Evolutionary conservation across 2,888 invertebrate species (phyloP), one percentile per base, ranked within the genome.

Genomic region (Euzetes globulus): DNA sequence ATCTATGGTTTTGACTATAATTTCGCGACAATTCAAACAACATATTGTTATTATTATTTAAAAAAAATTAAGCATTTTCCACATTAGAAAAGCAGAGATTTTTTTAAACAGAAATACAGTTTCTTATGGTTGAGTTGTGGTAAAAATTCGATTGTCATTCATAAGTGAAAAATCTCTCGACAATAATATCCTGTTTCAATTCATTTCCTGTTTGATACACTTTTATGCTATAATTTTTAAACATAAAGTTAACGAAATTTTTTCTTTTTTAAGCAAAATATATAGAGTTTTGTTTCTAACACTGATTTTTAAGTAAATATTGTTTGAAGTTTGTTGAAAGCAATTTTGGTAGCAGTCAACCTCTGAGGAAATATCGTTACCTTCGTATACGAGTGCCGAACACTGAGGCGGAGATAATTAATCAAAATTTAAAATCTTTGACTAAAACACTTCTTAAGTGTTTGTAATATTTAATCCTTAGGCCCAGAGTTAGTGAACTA

Each of bases 191-290:
- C 68, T 68, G 68, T 68, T 68, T 68, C 22, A 68, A 45, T 45
- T 68, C 45, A 68, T 68, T 68, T 68, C 68, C 68, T 22, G 68
- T 68, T 68, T 41, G 41, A 68, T 68, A 68, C 41, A 41, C 68
- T 19, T 68, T 68, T 60, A 27, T 29, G 15, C 19, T 22, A 68
- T 41, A 41, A 19, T 68, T 68, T 6, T 41, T n/a, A 41, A n/a
- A 41, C 45, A 68, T 15, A 68, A 45, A 37, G 15, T 13, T 11
- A n/a, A 27, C 13, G n/a, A 63, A 63, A n/a, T 3, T 9, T 63
- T 9, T 6, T 3, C 13, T 9, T 41, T 41, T 41, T 41, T 41
- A 13, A 7, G 41, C 41, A 55, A 55, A 22, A 55, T 7, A 25
- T 4, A 4, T 25, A 7, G 13, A 25, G 25, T 55, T 25, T 55